Evolutionary conservation across 2,888 invertebrate genomes (phyloP).

Genomic region (Trichogramma dendrolimi): DNA sequence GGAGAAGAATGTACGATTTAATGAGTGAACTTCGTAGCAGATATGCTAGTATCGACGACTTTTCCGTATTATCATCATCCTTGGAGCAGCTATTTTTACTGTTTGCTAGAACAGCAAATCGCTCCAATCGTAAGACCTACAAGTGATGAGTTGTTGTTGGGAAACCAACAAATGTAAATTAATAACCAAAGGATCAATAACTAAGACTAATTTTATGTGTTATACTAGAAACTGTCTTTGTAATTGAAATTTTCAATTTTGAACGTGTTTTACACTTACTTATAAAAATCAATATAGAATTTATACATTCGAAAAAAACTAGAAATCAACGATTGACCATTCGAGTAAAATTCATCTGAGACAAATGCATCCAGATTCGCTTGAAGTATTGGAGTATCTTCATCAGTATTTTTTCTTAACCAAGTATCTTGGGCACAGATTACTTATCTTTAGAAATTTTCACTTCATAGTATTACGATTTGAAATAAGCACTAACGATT

Average conservation of each 20-base stretch:
- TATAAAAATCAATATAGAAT: not conserved
- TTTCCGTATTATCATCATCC: constrained; percentile 46
- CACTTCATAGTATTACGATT: too few relatives aligned
- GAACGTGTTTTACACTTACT: not conserved
- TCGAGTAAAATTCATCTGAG: too few relatives aligned
- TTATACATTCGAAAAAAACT: too few relatives aligned
- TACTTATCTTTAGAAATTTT: too few relatives aligned
- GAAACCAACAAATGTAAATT: not conserved
- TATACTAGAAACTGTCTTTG: constrained; percentile 16
- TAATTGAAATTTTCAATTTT: constrained; percentile 7
- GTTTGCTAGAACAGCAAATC: constrained; percentile 44
- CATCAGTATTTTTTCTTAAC: too few relatives aligned
- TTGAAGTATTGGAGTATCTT: too few relatives aligned
- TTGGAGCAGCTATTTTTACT: constrained; percentile 49
- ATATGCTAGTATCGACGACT: constrained; percentile 46
- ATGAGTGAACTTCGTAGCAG: constrained; percentile 42
- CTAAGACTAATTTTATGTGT: constrained; percentile 18
- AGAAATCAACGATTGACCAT: too few relatives aligned
- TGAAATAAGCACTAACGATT: too few relatives aligned
- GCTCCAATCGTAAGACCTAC: constrained; percentile 13
- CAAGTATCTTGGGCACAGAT: too few relatives aligned
- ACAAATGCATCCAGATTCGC: too few relatives aligned
- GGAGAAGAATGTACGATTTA: constrained; percentile 46
- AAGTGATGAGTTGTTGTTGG: constrained; percentile 9
- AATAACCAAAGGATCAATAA: constrained; percentile 21